These are phyloP conservation scores for Erpetoichthys calabaricus DNA, from an alignment of 2,797 vertebrate species.

Conservation along the genomic window DNA sequence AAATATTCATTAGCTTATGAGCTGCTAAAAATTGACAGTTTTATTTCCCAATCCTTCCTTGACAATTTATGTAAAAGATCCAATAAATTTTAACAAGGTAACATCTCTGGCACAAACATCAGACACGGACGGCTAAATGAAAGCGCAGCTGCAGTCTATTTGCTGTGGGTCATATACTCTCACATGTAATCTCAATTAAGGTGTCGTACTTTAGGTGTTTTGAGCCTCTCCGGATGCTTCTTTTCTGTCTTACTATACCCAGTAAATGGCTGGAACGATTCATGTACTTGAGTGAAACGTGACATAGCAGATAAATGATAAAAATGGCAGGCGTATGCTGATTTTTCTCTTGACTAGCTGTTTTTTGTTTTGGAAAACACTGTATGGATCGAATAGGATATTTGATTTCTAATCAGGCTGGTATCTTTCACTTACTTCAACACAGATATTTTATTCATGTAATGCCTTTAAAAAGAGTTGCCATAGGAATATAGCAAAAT, in stretches of 20 bases:
- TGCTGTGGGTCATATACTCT: conserved; percentile 30
- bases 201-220: conserved; percentile 25
- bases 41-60: conserved; percentile 26
- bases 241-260: conserved; percentile 17
- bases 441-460: too few relatives aligned
- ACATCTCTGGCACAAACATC: conserved; percentile 18
- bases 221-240: conserved; percentile 8
- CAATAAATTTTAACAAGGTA: conserved; percentile 28
- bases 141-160: conserved; percentile 28
- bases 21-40: conserved; percentile 30
- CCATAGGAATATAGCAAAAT: too few relatives aligned
- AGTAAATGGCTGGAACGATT: conserved; percentile 18
- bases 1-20: conserved; percentile 31
- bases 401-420: too few relatives aligned
- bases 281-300: conserved; percentile 9
- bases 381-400: too few relatives aligned
- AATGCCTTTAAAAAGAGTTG: too few relatives aligned
- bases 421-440: too few relatives aligned
- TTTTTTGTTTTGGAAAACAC: too few relatives aligned
- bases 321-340: conserved; percentile 1
- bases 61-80: conserved; percentile 29
- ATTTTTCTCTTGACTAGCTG: background rate
- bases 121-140: conserved; percentile 31
- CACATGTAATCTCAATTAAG: conserved; percentile 33
- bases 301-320: background rate